Base-by-base conservation (phyloP, 2,113 vertebrate species). In the Psilopogon haemacephalus region DNA sequence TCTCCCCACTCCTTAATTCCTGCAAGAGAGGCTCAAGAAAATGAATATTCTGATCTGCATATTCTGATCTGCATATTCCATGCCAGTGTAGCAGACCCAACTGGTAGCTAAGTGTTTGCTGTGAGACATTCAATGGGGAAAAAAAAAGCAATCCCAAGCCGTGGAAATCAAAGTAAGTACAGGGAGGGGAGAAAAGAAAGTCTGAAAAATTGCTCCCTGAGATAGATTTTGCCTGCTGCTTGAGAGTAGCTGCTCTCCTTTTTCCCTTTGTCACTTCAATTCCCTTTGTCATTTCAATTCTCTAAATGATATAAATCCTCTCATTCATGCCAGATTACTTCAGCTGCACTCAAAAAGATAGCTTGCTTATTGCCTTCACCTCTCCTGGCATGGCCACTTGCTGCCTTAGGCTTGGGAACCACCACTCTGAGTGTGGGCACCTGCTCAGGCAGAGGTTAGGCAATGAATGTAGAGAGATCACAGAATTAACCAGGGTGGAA, bases 371-470 rank as follows among this genome's bases (percentile, higher is more conserved):
- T 52, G 58, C 24, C 81, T 65, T 62, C 33, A 72, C 14, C 19
- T 86, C 54, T 52, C 4, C 21, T 72, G 55, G 18, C 15, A 50
- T 1, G 10, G 24, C n/a, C 65, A 42, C 35, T 71, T 12, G 9
- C 17, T 42, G 68, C n/a, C 50, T 38, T 6, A 55, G 50, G 32
- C n/a, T 50, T 67, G 78, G 64, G 71, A 87, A 35, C 8, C 23
- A 27, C 23, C 0, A 0, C 18, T 8, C 20, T 56, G 15, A 32
- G 44, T 21, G 32, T 27, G 32, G 42, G 54, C 58, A 46, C 17
- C 8, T 9, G 20, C 7, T 23, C 11, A 55, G 35, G 5, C 32
- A 16, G 58, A 82, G 50, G 17, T 27, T 28, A 23, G 50, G n/a
- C 37, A 74, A 63, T 33, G 30, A 71, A 65, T 15, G 46, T 0